Conservation (phyloP, 2,888 invertebrate genomes). For the Epinotia demarniana region DNA sequence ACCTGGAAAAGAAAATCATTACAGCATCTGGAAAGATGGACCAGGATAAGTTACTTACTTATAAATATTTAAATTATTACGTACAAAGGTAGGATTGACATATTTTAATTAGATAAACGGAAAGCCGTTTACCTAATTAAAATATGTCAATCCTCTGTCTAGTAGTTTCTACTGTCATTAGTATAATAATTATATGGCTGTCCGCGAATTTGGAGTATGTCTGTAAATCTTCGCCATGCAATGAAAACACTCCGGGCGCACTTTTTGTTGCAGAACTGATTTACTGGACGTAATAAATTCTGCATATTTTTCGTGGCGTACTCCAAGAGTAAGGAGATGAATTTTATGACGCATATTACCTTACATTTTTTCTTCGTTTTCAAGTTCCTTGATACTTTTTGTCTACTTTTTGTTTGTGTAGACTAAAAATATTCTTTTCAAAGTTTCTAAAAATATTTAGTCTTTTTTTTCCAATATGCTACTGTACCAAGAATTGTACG, state of each 20-base stretch:
- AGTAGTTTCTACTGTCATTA: neutral
- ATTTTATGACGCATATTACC: neutral
- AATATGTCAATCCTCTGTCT: neutral
- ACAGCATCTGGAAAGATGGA: too few species aligned
- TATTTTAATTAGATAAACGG: too few species aligned
- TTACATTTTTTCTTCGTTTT: neutral
- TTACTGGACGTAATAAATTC: constrained; percentile 46
- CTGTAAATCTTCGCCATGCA: constrained; percentile 40
- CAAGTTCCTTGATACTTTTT: neutral
- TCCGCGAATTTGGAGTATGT: constrained; percentile 26
- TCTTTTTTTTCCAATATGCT: too few species aligned
- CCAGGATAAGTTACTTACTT: too few species aligned
- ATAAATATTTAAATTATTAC: too few species aligned
- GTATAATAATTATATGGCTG: constrained; percentile 27
- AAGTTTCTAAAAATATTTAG: neutral
- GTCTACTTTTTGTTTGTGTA: neutral
- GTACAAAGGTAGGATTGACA: too few species aligned
- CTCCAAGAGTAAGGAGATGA: constrained; percentile 7
- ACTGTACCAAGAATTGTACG: too few species aligned
- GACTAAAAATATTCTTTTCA: neutral
- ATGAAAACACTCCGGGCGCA: constrained; percentile 46
- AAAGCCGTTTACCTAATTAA: neutral
- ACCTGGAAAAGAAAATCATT: too few species aligned
- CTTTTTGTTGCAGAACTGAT: constrained; percentile 58
- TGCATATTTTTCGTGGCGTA: constrained; percentile 44